Conservation (phyloP, 2,113 vertebrate species). For the Lepus europaeus region DNA sequence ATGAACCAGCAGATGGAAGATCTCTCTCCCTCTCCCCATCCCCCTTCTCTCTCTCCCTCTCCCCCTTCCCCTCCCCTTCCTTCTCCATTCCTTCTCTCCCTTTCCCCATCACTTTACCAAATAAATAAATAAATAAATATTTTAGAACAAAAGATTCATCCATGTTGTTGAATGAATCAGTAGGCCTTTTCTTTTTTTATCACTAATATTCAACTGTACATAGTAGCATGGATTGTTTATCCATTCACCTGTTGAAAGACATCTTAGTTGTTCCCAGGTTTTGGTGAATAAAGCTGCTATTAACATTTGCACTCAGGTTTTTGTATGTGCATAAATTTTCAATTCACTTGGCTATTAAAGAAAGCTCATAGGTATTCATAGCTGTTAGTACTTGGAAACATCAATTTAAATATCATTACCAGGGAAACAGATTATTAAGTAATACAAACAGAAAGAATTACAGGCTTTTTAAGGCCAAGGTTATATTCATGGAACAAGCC, state of each 20-base stretch:
- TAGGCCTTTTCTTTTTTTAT: slow-evolving; percentile 59
- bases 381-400: slow-evolving; percentile 44
- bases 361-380: slow-evolving; percentile 63
- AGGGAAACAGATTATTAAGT: slow-evolving; percentile 67
- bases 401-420: slow-evolving; percentile 71
- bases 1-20: no score
- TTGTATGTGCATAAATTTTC: slow-evolving; percentile 60
- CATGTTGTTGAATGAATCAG: not conserved
- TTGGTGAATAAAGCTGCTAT: slow-evolving; percentile 35
- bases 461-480: slow-evolving; percentile 52
- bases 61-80: no score
- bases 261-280: slow-evolving; percentile 50
- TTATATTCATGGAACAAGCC: slow-evolving; percentile 65
- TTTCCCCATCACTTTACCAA: no score
- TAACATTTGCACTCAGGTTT: slow-evolving; percentile 68
- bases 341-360: slow-evolving; percentile 59
- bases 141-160: not conserved
- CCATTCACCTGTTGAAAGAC: slow-evolving; percentile 28
- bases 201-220: not conserved
- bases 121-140: no score
- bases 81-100: no score
- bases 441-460: slow-evolving; percentile 59
- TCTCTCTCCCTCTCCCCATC: no score
- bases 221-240: slow-evolving; percentile 46
- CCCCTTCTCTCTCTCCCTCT: no score